phyloP scores from a whole-genome alignment of 2,888 invertebrate species.

The Habroteleia sp. region DNA sequence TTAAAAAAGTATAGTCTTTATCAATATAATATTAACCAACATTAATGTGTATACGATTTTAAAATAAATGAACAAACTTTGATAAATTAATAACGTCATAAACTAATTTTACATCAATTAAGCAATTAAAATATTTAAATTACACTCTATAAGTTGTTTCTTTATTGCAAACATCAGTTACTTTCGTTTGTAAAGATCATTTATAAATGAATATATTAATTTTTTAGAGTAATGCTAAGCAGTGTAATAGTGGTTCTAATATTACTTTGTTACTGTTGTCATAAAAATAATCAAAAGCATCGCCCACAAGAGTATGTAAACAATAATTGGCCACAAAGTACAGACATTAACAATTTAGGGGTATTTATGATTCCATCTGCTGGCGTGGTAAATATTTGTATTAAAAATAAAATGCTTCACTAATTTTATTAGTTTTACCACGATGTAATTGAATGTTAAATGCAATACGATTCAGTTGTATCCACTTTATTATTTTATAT shows the following conservation, averaged over 20 bases:
- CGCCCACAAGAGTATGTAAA: slow-evolving; percentile 80
- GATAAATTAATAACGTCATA: too few relatives aligned
- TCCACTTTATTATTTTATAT: not conserved
- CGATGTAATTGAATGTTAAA: slow-evolving; percentile 8
- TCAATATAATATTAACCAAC: too few relatives aligned
- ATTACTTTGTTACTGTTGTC: slow-evolving; percentile 89
- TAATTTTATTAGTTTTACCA: slow-evolving; percentile 9
- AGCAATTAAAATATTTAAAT: too few relatives aligned
- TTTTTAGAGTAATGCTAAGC: slow-evolving; percentile 88
- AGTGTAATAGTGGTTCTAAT: slow-evolving; percentile 89
- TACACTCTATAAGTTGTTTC: too few relatives aligned
- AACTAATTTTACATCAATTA: too few relatives aligned
- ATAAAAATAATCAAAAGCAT: slow-evolving; percentile 83
- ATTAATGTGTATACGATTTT: too few relatives aligned
- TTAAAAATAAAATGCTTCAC: slow-evolving; percentile 16
- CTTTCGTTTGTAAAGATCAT: slow-evolving; percentile 1
- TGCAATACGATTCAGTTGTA: slow-evolving; percentile 4
- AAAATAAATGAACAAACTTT: too few relatives aligned
- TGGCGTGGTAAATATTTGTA: slow-evolving; percentile 70
- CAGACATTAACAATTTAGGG: slow-evolving; percentile 82
- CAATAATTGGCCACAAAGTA: slow-evolving; percentile 82
- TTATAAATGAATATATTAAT: slow-evolving; percentile 21
- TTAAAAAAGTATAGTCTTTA: too few relatives aligned
- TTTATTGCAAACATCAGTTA: too few relatives aligned
- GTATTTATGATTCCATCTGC: slow-evolving; percentile 83